phyloP scores from a whole-genome alignment of 2,113 vertebrate genomes.

The Solea solea region DNA sequence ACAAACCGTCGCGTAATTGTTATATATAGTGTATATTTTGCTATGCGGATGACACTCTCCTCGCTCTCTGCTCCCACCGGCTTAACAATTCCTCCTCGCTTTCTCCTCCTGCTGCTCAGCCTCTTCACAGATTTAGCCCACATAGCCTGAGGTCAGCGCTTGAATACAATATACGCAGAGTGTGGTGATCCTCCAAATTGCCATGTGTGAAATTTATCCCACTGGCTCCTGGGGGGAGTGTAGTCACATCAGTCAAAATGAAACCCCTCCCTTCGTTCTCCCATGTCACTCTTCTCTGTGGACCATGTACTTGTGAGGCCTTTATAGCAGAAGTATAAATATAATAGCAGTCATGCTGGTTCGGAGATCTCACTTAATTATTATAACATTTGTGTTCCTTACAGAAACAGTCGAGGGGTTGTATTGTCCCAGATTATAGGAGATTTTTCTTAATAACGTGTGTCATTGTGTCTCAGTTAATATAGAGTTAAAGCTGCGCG shows the following conservation, averaged over 20 bases:
- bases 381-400: slow-evolving; percentile 63
- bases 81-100: slow-evolving; percentile 4
- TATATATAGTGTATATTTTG: too few species aligned
- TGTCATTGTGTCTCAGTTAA: slow-evolving; percentile 65
- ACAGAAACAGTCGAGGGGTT: slow-evolving; percentile 55
- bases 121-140: slow-evolving; percentile 61
- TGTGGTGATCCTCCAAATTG: slow-evolving; percentile 78
- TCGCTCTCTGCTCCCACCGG: too few species aligned
- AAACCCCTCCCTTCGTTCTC: slow-evolving; percentile 71
- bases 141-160: slow-evolving; percentile 66
- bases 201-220: slow-evolving; percentile 76
- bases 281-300: slow-evolving; percentile 45
- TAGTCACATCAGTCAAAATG: slow-evolving; percentile 74
- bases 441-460: slow-evolving; percentile 79
- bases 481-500: slow-evolving; percentile 53
- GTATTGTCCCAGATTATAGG: slow-evolving; percentile 52
- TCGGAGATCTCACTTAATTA: slow-evolving; percentile 69
- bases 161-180: slow-evolving; percentile 65
- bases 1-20: too few species aligned
- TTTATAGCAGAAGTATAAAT: slow-evolving; percentile 80
- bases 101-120: slow-evolving; percentile 36
- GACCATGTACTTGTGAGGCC: slow-evolving; percentile 61
- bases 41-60: too few species aligned
- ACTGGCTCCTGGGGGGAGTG: slow-evolving; percentile 67
- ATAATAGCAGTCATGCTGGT: slow-evolving; percentile 84